Base-by-base conservation (phyloP, 2,888 invertebrate species). In the Urechis unicinctus region DNA sequence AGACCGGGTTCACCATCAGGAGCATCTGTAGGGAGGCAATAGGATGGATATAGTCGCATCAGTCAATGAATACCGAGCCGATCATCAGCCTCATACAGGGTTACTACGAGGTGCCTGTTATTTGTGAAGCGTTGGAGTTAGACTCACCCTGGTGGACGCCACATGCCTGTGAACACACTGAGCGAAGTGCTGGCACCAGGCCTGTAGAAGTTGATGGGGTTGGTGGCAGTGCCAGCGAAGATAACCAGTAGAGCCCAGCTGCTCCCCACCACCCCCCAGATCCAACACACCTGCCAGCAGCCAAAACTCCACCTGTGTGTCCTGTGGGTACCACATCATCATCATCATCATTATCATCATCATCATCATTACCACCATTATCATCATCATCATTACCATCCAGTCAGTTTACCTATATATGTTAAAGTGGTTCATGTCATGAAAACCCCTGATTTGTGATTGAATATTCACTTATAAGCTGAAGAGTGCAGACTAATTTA, bases 151-250 rank as follows among this genome's bases (percentile, higher is more conserved):
- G 17, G 87, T 83, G n/a, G 83, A 82, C 22, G 82, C 80, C 55
- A 83, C 83, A 68, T 82, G 82, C 53, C 80, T 79, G 43, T 75
- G 73, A 29, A 82, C 79, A 67, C 85, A 85, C 44, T 80, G 80
- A 25, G 80, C 79, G n/a, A 86, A 79, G 68, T 88, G 86, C 47
- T 83, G 82, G 74, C 86, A 87, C 88, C 89, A 89, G 50, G 82
- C 82, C 28, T 82, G 80, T 4, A 78, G 69, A 24, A 82, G 78
- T 44, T 76, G 73, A 17, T 78, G 68, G 0, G 74, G 69, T 47
- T 71, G 66, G 26, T 62, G 61, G 6, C 68, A 62, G 9, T 66
- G 60, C 74, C 74, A 75, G 9, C 59, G 55, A 17, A 73, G 30
- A 28, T 53, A 53, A 28, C 41, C 31, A 9, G 59, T 45, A 43